phyloP scores from a whole-genome alignment of 2,888 invertebrate species.

The Apamea anceps region DNA sequence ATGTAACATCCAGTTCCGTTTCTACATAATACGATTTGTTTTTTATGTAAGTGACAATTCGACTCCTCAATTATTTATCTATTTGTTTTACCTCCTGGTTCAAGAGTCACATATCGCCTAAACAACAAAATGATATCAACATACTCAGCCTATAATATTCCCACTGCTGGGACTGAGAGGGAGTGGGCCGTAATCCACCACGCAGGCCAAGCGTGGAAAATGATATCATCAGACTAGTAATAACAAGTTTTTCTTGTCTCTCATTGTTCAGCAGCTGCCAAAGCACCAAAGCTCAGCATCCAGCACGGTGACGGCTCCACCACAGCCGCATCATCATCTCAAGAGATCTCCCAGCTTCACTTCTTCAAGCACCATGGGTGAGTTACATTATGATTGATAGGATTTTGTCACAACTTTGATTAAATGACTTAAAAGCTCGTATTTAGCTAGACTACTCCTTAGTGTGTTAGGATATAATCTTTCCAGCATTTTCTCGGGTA shows the following conservation, averaged over 20 bases:
- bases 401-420: not conserved
- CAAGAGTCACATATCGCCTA: not conserved
- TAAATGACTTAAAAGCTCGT: too few species aligned
- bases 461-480: too few species aligned
- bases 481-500: too few species aligned
- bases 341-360: slow-evolving; percentile 87
- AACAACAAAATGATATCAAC: too few species aligned
- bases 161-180: too few species aligned
- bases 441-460: too few species aligned
- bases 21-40: not conserved
- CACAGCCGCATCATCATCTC: slow-evolving; percentile 80
- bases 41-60: not conserved
- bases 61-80: not conserved
- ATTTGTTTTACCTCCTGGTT: not conserved
- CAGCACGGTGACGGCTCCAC: slow-evolving; percentile 69
- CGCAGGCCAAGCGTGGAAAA: not conserved
- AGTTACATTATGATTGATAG: slow-evolving; percentile 51
- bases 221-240: not conserved
- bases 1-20: not conserved
- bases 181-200: too few species aligned
- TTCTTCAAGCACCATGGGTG: slow-evolving; percentile 79
- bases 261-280: slow-evolving; percentile 64
- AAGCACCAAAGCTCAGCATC: slow-evolving; percentile 73
- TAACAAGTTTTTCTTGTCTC: not conserved
- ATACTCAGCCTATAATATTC: too few species aligned